These are phyloP conservation scores for Xylocopa sonorina DNA, from an alignment of 1,140 invertebrate species.

Conservation along the genomic window DNA sequence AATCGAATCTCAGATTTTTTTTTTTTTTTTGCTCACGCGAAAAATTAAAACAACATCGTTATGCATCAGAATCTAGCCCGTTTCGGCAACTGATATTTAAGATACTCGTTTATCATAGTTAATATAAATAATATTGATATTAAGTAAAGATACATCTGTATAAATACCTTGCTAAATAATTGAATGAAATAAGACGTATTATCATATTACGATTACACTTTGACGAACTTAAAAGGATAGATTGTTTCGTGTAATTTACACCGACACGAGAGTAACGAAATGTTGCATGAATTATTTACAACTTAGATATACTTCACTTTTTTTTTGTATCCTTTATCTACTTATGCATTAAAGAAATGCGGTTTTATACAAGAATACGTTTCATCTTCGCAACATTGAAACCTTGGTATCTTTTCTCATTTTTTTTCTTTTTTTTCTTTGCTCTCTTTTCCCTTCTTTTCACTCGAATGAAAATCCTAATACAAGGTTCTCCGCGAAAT, in stretches of 20 bases:
- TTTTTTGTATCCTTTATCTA: slow-evolving; percentile 52
- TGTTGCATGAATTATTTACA: slow-evolving; percentile 56
- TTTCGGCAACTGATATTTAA: slow-evolving; percentile 24
- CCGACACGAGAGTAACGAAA: slow-evolving; percentile 40
- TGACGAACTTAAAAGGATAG: slow-evolving; percentile 24
- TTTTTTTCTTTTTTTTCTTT: slow-evolving; percentile 22
- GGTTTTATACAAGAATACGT: slow-evolving; percentile 66
- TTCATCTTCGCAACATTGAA: slow-evolving; percentile 16
- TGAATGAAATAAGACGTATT: slow-evolving; percentile 42
- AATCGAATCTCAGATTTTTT: background rate
- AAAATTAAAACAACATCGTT: slow-evolving; percentile 12
- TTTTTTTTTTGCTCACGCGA: too few relatives aligned
- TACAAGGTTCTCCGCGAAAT: slow-evolving; percentile 23
- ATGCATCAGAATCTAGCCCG: slow-evolving; percentile 15
- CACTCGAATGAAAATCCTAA: slow-evolving; percentile 45
- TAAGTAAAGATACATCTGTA: slow-evolving; percentile 55
- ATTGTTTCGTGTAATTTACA: slow-evolving; percentile 38
- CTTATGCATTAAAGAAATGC: slow-evolving; percentile 64
- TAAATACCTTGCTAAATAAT: slow-evolving; percentile 45
- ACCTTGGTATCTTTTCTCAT: slow-evolving; percentile 1
- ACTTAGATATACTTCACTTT: slow-evolving; percentile 44
- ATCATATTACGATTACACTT: slow-evolving; percentile 35
- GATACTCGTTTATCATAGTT: slow-evolving; percentile 19
- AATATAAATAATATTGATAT: slow-evolving; percentile 59
- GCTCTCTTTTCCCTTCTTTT: slow-evolving; percentile 12